Evolutionary conservation across 2,113 vertebrate species (phyloP), one percentile per base, ranked within the genome.

Genomic region (Isurus oxyrinchus): DNA sequence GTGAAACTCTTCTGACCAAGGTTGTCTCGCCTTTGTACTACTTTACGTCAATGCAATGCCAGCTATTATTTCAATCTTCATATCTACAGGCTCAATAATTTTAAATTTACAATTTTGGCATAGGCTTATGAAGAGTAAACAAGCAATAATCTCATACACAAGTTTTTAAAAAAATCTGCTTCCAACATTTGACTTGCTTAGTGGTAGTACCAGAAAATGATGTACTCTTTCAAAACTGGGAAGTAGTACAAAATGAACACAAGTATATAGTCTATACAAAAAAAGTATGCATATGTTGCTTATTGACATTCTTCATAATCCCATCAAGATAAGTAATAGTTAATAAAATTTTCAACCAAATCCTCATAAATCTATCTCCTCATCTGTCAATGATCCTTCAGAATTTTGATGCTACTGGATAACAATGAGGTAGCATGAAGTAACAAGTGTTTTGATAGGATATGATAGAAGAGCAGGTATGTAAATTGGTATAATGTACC

Each of bases 311-410:
- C 23, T 16, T 53, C 14, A 66, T 63, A 93, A 49, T 69, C 25
- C 6, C 11, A 72, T 31, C 76, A 40, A 49, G 0, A 76, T 72
- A 6, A 53, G 66, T 14, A 95, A 55, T 55, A 76, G 59, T 63
- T 40, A 93, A 61, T 93, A 61, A 55, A 44, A 53, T 49, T 55
- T 72, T 95, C 49, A 95, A 95, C 67, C 94, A 95, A 95, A 95
- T 55, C 14, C 49, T 72, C 25, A 10, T 94, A 31, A 31, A 31
- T 95, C 21, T 69, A 69, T 93, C 13, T 63, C 35, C 21, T 95
- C 25, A 72, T 95, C 72, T 53, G 49, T 55, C 49, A 21, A 11
- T 95, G 63, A n/a, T 95, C 61, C 40, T 72, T 5, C 27, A 69
- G 23, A 69, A 55, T 35, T 13, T 69, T 72, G 40, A 66, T 94